Evolutionary conservation across 2,888 invertebrate genomes (phyloP), one percentile per base, ranked within the genome.

Genomic region (Frankliniella intonsa): DNA sequence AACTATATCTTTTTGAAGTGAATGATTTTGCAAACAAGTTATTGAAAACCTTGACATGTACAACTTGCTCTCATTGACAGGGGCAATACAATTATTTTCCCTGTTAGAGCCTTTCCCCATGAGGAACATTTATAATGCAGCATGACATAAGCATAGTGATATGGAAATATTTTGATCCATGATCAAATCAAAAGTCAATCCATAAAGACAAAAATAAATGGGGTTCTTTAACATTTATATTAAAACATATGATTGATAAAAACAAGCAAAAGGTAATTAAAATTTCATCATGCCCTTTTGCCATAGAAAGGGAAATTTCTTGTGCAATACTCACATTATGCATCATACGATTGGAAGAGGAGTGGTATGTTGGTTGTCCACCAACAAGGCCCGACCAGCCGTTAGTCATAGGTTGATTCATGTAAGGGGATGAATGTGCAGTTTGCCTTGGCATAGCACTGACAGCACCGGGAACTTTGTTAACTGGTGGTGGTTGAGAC

Each of bases 371-470:
- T 49, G 89, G 87, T 84, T 89, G 89, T 51, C 88, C 88, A 80
- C 88, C 87, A 80, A 88, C 88, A n/a, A 89, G 87, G 11, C 89
- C 89, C 22, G 88, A 86, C 88, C 89, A 89, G 22, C 89, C 89
- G 83, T 89, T 88, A 80, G 88, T 87, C 80, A 88, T 87, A 22
- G 87, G 86, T 83, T 87, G 88, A 55, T 12, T 22, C 69, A 76
- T 76, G 69, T 76, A 76, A 0, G 27, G 81, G 76, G 19, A 80
- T 76, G 49, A 49, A 69, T 65, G 83, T 86, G 88, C 87, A 51
- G 87, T 86, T 81, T 88, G 88, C 12, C 50, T n/a, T 8, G 85
- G 84, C 7, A 86, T 85, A 38, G 84, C 80, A 80, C 19, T 83
- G 0, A 65, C 49, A 11, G 80, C 65, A 25, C n/a, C 65, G 80